Evolutionary conservation across 92 coral and sea anemone genomes (phyloP), one percentile per base, ranked within the genome.

Genomic region (Pocillopora grandis): DNA sequence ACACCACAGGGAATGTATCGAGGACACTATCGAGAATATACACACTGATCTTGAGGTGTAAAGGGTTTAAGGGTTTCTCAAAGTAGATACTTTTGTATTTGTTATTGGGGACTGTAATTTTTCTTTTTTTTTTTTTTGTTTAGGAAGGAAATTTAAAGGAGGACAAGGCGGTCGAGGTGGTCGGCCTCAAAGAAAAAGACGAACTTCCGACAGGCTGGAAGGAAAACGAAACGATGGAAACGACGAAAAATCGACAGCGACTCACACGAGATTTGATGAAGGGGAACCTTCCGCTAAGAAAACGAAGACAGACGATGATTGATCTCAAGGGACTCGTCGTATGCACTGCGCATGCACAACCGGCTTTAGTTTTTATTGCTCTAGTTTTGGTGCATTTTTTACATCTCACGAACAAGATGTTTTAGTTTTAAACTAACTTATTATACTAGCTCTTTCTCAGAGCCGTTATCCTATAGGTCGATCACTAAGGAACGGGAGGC

Each of bases 251-350:
- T 57, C 79, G 33, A 81, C 75, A 65, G 64, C 70, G 27, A 49
- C 87, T 10, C 92, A 91, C 83, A 86, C 74, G 58, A 90, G 62
- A 35, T 88, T 88, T 72, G 92, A 87, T 11, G 84, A 89, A 0
- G 88, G 31, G 3, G 92, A 86, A 72, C 91, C 94, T 49, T 42
- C 86, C 16, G 78, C 89, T 19, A 90, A 90, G 80, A 92, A 91
- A 71, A 58, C 67, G 13, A 91, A 91, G 76, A 85, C 85, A 2
- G 94, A 91, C n/a, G 81, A 84, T 15, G 56, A 90, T 9, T 80
- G 76, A 70, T 19, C 19, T 14, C 36, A 52, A 2, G 12, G 36
- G 13, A 33, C 55, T 5, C 8, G 52, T 31, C 73, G 1, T 33
- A n/a, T 69, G 73, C 17, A 58, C 61, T 58, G 0, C 61, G 14